Percentiles rank a stretch among this genome's conserved stretches.
These are phyloP conservation scores for Enoplosus armatus DNA, from an alignment of 2,797 vertebrate genomes.

Conservation along the genomic window DNA sequence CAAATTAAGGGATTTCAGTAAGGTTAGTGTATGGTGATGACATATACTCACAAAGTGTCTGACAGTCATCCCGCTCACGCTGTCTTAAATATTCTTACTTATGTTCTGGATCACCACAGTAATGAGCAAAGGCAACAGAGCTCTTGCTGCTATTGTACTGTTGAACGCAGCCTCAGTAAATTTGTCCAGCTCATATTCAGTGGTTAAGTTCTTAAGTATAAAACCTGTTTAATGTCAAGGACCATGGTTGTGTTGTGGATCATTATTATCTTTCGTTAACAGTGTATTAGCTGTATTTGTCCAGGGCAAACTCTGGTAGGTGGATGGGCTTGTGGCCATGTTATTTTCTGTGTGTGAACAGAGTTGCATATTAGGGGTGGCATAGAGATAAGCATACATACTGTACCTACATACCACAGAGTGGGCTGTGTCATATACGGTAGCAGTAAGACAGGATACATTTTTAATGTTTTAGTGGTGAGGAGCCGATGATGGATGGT, in stretches of 20 bases:
- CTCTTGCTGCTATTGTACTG: not conserved
- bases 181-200: not conserved
- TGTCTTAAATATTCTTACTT: constrained; percentile 2
- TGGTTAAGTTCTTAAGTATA: not conserved
- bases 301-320: not conserved
- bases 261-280: constrained; percentile 9
- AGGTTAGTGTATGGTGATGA: not conserved
- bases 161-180: not conserved
- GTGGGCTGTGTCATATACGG: not conserved
- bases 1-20: not conserved
- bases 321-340: not conserved
- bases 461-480: not conserved
- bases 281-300: not conserved
- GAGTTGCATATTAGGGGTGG: not conserved
- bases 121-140: not conserved
- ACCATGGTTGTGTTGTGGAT: not conserved
- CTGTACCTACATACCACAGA: not conserved
- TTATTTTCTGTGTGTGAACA: not conserved
- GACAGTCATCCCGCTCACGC: not conserved
- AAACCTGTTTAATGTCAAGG: not conserved
- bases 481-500: not conserved
- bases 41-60: not conserved
- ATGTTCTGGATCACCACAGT: not conserved
- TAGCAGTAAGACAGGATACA: not conserved
- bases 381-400: too few relatives aligned